Conservation (phyloP, 2,888 invertebrate genomes). For the Chloromyia formosa region DNA sequence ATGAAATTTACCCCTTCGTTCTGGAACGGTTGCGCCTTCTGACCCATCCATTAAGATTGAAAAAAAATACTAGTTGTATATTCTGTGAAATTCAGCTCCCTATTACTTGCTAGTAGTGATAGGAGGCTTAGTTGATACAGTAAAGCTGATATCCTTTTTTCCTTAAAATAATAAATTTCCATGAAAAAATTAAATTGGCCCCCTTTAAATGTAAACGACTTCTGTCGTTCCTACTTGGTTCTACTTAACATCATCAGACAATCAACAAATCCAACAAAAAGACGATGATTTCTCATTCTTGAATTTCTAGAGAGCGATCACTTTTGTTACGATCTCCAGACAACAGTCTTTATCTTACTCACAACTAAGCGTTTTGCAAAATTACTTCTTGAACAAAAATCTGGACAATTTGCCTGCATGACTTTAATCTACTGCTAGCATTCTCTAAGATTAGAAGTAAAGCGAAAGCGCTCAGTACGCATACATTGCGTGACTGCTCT, state of each 20-base stretch:
- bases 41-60: no score
- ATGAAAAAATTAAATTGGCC: not conserved
- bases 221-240: not conserved
- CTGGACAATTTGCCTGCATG: not conserved
- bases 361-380: slow-evolving; percentile 25
- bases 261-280: slow-evolving; percentile 12
- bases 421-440: slow-evolving; percentile 8
- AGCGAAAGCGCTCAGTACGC: slow-evolving; percentile 9
- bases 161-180: no score
- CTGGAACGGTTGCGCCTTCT: no score
- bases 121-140: no score
- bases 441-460: slow-evolving; percentile 32
- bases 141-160: no score
- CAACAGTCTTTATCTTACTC: not conserved
- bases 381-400: not conserved
- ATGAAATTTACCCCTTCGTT: no score
- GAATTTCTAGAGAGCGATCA: slow-evolving; percentile 6
- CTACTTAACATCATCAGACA: slow-evolving; percentile 3
- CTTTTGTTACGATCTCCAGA: not conserved
- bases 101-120: no score
- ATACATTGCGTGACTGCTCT: not conserved
- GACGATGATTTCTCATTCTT: slow-evolving; percentile 17
- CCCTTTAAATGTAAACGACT: slow-evolving; percentile 23
- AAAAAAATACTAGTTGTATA: no score
- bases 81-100: no score